These are phyloP conservation scores for Dermolepida albohirtum DNA, from an alignment of 2,888 invertebrate genomes.

Conservation along the genomic window DNA sequence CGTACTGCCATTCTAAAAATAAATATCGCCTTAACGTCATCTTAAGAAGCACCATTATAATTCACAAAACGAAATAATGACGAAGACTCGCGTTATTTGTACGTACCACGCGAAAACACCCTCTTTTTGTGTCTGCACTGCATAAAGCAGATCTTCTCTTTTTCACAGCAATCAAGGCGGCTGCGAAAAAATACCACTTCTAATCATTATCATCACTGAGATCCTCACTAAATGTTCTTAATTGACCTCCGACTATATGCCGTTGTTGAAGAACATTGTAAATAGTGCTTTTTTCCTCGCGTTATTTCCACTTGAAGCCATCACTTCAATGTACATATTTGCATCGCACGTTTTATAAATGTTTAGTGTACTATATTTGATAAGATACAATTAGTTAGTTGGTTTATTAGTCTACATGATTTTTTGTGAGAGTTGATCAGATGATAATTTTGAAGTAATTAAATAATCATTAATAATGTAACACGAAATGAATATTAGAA, in stretches of 20 bases:
- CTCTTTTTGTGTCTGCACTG: background rate
- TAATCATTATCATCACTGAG: slow-evolving; percentile 8
- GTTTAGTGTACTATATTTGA: no score
- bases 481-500: no score
- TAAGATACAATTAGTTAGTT: no score
- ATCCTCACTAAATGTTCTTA: slow-evolving; percentile 17
- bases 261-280: slow-evolving; percentile 1
- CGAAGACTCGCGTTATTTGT: slow-evolving; percentile 1
- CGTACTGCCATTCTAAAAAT: slow-evolving; percentile 24
- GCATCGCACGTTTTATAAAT: no score
- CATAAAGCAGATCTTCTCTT: background rate
- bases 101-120: slow-evolving; percentile 21
- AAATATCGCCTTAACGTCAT: slow-evolving; percentile 11
- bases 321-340: no score
- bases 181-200: slow-evolving; percentile 10
- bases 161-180: background rate
- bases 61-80: slow-evolving; percentile 21
- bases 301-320: no score
- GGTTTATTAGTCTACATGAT: no score
- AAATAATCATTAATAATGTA: no score
- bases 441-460: no score
- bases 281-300: background rate
- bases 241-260: slow-evolving; percentile 20
- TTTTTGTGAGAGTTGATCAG: no score
- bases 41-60: slow-evolving; percentile 12